Percentiles rank a stretch among this genome's conserved stretches.
Conservation (phyloP, 92 coral and sea anemone genomes). For the Heteractis magnifica region DNA sequence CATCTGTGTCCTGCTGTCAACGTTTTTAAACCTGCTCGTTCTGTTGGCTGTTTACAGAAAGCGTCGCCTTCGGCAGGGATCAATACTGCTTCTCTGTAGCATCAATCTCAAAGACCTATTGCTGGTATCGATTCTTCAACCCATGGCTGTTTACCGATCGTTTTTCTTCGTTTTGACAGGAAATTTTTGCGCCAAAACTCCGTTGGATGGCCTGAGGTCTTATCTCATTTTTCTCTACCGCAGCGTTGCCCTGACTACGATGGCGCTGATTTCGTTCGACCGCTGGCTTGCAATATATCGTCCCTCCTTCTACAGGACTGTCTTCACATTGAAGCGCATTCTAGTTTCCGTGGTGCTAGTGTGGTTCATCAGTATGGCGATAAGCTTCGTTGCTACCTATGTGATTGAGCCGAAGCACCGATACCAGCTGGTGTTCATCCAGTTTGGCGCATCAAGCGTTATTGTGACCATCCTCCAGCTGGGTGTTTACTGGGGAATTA, state of each 20-base stretch:
- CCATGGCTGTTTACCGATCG: constrained; percentile 42
- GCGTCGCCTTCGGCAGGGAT: constrained; percentile 22
- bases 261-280: constrained; percentile 39
- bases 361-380: constrained; percentile 22
- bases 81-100: constrained; percentile 38
- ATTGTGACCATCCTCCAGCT: constrained; percentile 26
- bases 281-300: constrained; percentile 33
- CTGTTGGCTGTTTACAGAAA: constrained; percentile 19
- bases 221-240: constrained; percentile 37
- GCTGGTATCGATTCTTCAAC: constrained; percentile 28
- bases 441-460: constrained; percentile 34
- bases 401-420: constrained; percentile 17
- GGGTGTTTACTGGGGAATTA: constrained; percentile 22
- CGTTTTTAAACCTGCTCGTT: constrained; percentile 20
- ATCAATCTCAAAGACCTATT: constrained; percentile 34
- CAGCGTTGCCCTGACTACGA: constrained; percentile 37
- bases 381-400: constrained; percentile 29
- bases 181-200: constrained; percentile 30
- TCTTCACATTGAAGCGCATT: constrained; percentile 14
- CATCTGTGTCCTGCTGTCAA: constrained; percentile 14
- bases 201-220: constrained; percentile 11
- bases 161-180: constrained; percentile 6
- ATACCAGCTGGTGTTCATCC: constrained; percentile 20
- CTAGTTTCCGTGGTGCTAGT: constrained; percentile 13
- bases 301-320: neutral